Conservation (phyloP, 2,113 vertebrate genomes). For the Myiozetetes cayanensis region DNA sequence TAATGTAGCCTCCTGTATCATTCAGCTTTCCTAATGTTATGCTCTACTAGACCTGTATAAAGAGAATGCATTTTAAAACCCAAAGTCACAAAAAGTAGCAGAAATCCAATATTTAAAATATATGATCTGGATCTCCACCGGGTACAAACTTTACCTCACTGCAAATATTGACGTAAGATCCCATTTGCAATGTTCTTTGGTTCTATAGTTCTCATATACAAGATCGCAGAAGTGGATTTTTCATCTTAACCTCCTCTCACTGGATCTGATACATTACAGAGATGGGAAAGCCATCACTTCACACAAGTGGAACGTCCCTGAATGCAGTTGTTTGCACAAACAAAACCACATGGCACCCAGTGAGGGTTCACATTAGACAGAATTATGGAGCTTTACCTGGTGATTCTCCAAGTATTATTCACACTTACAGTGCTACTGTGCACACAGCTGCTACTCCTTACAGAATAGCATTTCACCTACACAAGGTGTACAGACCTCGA, state of each 20-base stretch:
- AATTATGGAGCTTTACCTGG: neutral
- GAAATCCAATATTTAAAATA: neutral
- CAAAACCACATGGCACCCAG: neutral
- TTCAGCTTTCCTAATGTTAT: neutral
- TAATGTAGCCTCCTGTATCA: neutral
- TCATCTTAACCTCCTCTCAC: neutral
- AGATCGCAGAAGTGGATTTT: neutral
- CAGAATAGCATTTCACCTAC: neutral
- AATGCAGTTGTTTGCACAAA: neutral
- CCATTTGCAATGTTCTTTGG: neutral
- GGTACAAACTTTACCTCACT: neutral
- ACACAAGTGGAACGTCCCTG: neutral
- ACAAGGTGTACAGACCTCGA: neutral
- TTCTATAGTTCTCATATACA: neutral
- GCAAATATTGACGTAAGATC: neutral
- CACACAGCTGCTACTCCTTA: neutral
- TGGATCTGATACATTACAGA: neutral
- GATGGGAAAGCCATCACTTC: neutral
- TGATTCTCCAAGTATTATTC: neutral
- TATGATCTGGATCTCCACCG: neutral
- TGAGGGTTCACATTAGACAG: neutral
- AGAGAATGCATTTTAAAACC: neutral
- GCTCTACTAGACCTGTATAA: neutral
- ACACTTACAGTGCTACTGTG: neutral
- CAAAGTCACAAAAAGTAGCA: neutral